Conservation (phyloP, 2,888 invertebrate species). For the Troides aeacus region DNA sequence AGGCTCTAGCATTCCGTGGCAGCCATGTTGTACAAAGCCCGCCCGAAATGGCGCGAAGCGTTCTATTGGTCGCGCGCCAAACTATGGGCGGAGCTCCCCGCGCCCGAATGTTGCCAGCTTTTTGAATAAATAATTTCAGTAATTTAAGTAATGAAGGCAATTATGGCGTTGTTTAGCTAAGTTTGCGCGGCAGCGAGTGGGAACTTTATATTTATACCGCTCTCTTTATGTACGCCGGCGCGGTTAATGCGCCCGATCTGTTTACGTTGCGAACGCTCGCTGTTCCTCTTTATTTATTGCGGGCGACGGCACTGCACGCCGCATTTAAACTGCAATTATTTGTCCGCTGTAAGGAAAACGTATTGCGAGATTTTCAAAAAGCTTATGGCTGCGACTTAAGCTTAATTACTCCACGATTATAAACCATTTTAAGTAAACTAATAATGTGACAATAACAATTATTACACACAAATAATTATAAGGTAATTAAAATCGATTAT, state of each 20-base stretch:
- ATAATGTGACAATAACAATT: background rate
- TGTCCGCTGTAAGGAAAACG: slow-evolving; percentile 67
- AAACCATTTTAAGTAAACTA: background rate
- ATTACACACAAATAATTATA: background rate
- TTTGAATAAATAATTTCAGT: slow-evolving; percentile 81
- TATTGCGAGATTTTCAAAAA: slow-evolving; percentile 64
- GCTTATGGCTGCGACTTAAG: slow-evolving; percentile 41
- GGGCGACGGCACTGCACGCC: slow-evolving; percentile 67
- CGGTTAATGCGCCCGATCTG: slow-evolving; percentile 80
- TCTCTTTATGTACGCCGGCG: slow-evolving; percentile 80
- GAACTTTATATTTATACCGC: slow-evolving; percentile 80
- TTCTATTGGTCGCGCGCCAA: slow-evolving; percentile 54
- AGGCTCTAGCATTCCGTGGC: slow-evolving; percentile 42
- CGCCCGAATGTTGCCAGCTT: slow-evolving; percentile 78
- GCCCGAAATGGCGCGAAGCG: slow-evolving; percentile 49
- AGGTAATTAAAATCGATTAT: background rate
- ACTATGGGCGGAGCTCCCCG: slow-evolving; percentile 54
- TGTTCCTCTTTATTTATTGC: slow-evolving; percentile 69
- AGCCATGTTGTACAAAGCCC: slow-evolving; percentile 75
- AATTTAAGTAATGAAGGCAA: slow-evolving; percentile 81
- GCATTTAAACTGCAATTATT: slow-evolving; percentile 79
- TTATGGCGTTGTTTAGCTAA: slow-evolving; percentile 81
- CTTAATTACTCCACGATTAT: slow-evolving; percentile 21
- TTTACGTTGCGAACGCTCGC: slow-evolving; percentile 70
- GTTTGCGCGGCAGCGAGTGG: slow-evolving; percentile 77